Conservation (phyloP, 2,113 vertebrate species). For the Ailurus styani region DNA sequence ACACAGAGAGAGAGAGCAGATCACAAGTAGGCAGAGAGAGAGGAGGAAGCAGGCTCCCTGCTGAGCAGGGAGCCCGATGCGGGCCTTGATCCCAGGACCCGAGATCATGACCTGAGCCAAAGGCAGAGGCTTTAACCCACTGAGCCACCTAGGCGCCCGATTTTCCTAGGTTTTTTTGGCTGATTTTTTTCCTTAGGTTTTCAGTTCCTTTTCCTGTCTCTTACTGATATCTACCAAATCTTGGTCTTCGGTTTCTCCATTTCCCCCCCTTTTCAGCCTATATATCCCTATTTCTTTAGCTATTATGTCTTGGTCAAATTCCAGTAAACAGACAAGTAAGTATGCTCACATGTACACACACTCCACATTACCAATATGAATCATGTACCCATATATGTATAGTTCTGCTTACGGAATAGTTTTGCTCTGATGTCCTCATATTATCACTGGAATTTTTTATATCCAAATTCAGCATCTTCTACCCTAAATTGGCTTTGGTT, state of each 20-base stretch:
- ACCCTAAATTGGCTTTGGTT: neutral
- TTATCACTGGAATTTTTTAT: neutral
- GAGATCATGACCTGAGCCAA: too few species aligned
- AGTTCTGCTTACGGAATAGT: neutral
- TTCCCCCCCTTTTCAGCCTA: neutral
- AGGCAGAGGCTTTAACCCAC: too few species aligned
- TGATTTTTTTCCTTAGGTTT: neutral
- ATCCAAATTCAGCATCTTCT: neutral
- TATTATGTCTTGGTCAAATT: neutral
- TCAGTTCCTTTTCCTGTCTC: neutral
- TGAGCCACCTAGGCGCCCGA: too few species aligned
- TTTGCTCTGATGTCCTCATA: neutral
- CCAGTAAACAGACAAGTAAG: neutral
- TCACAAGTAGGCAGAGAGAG: too few species aligned
- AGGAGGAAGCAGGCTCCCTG: too few species aligned
- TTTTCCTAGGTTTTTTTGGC: neutral
- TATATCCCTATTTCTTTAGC: neutral
- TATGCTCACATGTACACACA: neutral
- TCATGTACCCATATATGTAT: neutral
- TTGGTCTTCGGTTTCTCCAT: neutral
- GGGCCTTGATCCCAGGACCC: too few species aligned
- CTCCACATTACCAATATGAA: neutral
- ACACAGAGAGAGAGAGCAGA: too few species aligned
- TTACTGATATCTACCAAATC: neutral
- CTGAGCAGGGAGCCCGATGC: too few species aligned